A percentile compares a stretch with the other conserved stretches of the same genome.
Evolutionary conservation across 2,888 invertebrate genomes (phyloP).

Genomic region (Pseudanteris insignis): DNA sequence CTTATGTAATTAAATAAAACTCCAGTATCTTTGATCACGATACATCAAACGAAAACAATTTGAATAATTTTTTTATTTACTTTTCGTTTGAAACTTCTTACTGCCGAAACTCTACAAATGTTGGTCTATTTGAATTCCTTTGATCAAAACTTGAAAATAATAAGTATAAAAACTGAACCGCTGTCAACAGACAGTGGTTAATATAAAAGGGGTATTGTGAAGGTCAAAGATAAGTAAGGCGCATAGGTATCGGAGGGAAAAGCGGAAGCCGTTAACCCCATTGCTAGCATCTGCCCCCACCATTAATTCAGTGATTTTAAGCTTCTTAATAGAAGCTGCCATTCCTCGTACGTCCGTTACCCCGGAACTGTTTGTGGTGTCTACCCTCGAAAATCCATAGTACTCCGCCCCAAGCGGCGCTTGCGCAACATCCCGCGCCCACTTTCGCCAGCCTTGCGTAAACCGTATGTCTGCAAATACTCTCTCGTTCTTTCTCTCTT

Average conservation of each 20-base stretch:
- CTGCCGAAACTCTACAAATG: too few relatives aligned
- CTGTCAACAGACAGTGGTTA: too few relatives aligned
- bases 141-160: too few relatives aligned
- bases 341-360: too few relatives aligned
- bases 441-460: constrained; percentile 34
- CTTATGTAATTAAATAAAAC: constrained; percentile 44
- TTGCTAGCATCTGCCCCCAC: constrained; percentile 14
- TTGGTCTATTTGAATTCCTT: too few relatives aligned
- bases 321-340: constrained; percentile 44
- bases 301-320: constrained; percentile 35
- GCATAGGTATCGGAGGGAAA: constrained; percentile 13
- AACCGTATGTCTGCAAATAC: too few relatives aligned
- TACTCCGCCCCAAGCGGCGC: constrained; percentile 62
- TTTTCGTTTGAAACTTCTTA: too few relatives aligned
- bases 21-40: constrained; percentile 27
- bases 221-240: constrained; percentile 32
- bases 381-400: constrained; percentile 66
- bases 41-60: constrained; percentile 19
- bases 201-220: constrained; percentile 13
- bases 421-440: too few relatives aligned
- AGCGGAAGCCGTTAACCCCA: constrained; percentile 18
- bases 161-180: too few relatives aligned
- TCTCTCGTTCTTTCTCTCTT: too few relatives aligned
- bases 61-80: too few relatives aligned
- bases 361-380: constrained; percentile 63